Percentiles rank a stretch among this genome's conserved stretches.
phyloP scores from a whole-genome alignment of 2,888 invertebrate genomes.

The Acanthacorydalis orientalis region DNA sequence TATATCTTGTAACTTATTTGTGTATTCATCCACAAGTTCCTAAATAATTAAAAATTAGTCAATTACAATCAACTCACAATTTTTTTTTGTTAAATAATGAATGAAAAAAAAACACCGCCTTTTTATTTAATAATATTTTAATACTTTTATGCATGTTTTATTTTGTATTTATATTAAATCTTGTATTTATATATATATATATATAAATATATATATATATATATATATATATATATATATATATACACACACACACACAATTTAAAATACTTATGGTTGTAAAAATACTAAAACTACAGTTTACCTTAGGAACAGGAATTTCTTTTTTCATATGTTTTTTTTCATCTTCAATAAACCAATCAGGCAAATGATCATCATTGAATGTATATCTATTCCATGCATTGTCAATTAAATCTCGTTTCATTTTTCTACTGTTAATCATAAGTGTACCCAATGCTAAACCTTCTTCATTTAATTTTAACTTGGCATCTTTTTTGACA shows the following conservation, averaged over 20 bases:
- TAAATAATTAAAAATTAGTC: conserved; percentile 18
- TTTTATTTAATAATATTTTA: too few species aligned
- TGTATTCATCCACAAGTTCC: conserved; percentile 73
- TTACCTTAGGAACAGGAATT: conserved; percentile 66
- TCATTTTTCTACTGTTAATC: conserved; percentile 76
- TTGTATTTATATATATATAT: too few species aligned
- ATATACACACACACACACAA: too few species aligned
- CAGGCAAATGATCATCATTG: conserved; percentile 80
- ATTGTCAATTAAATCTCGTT: conserved; percentile 75
- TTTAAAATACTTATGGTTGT: too few species aligned
- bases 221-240: too few species aligned
- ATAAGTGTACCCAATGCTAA: conserved; percentile 85
- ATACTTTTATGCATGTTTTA: too few species aligned
- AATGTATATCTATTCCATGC: conserved; percentile 89
- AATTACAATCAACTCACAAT: not conserved
- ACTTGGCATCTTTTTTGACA: conserved; percentile 40
- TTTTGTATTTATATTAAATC: too few species aligned
- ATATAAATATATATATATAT: too few species aligned
- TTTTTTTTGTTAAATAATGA: not conserved
- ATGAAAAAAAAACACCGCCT: not conserved
- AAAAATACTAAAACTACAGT: not conserved
- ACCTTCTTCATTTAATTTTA: conserved; percentile 70
- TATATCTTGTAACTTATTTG: conserved; percentile 64
- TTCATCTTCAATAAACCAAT: conserved; percentile 94
- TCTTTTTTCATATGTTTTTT: conserved; percentile 73